Conservation (phyloP, 2,113 vertebrate species). For the Halcyon senegalensis region DNA sequence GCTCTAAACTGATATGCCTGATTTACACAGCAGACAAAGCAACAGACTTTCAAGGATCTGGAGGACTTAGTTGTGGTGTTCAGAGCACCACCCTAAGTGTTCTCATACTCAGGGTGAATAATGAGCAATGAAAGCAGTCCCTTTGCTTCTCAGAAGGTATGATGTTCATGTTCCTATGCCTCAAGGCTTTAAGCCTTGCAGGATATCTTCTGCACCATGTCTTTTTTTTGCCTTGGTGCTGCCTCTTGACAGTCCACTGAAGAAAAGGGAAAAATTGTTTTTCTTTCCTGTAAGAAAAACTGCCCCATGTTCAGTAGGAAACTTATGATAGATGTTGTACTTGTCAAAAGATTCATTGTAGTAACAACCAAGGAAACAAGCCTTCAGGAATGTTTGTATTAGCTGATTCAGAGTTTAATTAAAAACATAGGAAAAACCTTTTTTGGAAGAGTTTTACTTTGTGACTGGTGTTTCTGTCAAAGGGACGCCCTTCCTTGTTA, state of each 20-base stretch:
- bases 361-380: neutral
- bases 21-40: neutral
- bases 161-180: neutral
- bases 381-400: neutral
- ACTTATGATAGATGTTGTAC: neutral
- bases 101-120: neutral
- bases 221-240: neutral
- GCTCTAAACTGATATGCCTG: neutral
- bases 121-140: neutral
- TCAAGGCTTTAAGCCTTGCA: neutral
- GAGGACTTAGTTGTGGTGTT: neutral
- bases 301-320: neutral
- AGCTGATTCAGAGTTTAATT: neutral
- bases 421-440: neutral
- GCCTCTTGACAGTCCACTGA: neutral
- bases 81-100: neutral
- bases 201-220: neutral
- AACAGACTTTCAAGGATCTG: neutral
- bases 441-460: neutral
- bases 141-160: neutral
- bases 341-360: neutral
- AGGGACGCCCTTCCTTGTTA: neutral
- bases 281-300: neutral
- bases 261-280: neutral
- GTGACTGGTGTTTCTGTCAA: neutral